Evolutionary conservation across 2,888 invertebrate species (phyloP), one percentile per base, ranked within the genome.

Genomic region (Lathronympha strigana): DNA sequence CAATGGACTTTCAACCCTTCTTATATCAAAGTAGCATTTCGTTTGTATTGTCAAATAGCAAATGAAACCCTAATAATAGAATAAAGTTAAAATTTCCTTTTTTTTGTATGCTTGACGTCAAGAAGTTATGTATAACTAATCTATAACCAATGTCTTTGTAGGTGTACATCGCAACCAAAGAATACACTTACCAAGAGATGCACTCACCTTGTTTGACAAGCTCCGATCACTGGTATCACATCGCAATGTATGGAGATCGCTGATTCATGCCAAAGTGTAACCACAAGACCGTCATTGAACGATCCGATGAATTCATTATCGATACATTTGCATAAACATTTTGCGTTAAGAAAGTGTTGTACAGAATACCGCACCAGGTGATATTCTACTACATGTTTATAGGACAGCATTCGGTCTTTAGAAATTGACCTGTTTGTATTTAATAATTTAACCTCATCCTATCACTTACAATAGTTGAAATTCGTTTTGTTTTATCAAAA

Each of bases 131-230:
- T 21, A n/a, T 23, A 1, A 2, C 15, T 49, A 11, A 13, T 50
- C 31, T 50, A n/a, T 47, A 9, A 25, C 15, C 25, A 33, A 33
- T 19, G 28, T 15, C 50, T 28, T 28, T 33, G 33, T 13, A 33
- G 33, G 9, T 11, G 3, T 3, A 33, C 23, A 11, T 21, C 21
- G 9, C 13, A n/a, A n/a, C n/a, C n/a, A n/a, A n/a, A n/a, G n/a
- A n/a, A n/a, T n/a, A n/a, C n/a, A n/a, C n/a, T n/a, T n/a, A n/a
- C n/a, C n/a, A n/a, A n/a, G 4, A 47, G 9, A 47, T 6, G 33
- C 11, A 17, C 33, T 13, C 13, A 61, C 62, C 71, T 72, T 70
- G 72, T 73, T 72, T 72, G 74, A 74, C 74, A 73, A 70, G 71
- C 64, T 67, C 47, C 66, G 74, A 74, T 74, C 70, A 47, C 61